Evolutionary conservation across 2,797 vertebrate species (phyloP).

Genomic region (Gastrophryne carolinensis): DNA sequence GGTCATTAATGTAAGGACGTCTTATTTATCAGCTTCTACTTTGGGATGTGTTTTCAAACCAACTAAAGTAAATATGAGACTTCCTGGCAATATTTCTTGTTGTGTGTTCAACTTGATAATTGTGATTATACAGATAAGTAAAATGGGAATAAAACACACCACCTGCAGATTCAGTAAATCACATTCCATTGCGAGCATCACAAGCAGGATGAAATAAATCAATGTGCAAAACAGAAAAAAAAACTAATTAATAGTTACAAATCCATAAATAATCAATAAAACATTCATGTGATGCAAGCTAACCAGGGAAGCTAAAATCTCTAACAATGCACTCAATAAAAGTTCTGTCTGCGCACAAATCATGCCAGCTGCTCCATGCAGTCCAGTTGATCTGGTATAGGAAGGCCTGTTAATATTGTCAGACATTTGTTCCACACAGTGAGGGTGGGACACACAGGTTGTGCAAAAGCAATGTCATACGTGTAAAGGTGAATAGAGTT

Average conservation of each 20-base stretch:
- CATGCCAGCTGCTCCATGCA: constrained; percentile 79
- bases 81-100: background rate
- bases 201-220: constrained; percentile 17
- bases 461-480: constrained; percentile 88
- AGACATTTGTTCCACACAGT: constrained; percentile 97
- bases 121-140: background rate
- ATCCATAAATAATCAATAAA: constrained; percentile 49
- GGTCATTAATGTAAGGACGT: background rate
- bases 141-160: background rate
- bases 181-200: constrained; percentile 12
- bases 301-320: constrained; percentile 4
- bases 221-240: constrained; percentile 47
- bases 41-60: background rate
- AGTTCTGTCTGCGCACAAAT: constrained; percentile 53
- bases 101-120: background rate
- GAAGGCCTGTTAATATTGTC: constrained; percentile 93
- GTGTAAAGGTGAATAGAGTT: constrained; percentile 93
- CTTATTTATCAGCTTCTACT: background rate
- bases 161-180: background rate
- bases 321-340: background rate
- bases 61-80: background rate
- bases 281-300: constrained; percentile 16
- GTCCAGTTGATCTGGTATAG: constrained; percentile 95
- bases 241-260: constrained; percentile 25
- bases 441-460: constrained; percentile 94